Base-by-base conservation (phyloP, 2,797 vertebrate genomes). In the Amazona ochrocephala region DNA sequence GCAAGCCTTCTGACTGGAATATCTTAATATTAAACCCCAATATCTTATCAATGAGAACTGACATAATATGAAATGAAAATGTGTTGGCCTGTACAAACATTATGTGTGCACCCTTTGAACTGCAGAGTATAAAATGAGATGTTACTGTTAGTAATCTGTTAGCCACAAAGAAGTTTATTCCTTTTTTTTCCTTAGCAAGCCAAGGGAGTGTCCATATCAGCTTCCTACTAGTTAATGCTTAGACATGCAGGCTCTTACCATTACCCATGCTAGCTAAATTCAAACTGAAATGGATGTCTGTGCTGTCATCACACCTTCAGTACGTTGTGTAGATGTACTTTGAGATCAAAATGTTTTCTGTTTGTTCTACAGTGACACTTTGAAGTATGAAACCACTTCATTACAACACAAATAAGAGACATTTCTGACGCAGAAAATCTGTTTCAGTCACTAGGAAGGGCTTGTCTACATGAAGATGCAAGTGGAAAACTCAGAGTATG, bases 331-430 rank as follows among this genome's bases (percentile, higher is more conserved):
- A 95, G 89, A 74, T 26, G 3, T 4, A 39, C 64, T 61, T 17
- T 9, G 71, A 93, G 90, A 96, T 95, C 84, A 93, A 95, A 95
- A 89, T 7, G 19, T 62, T 93, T 80, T 74, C 92, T 80, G 37
- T 90, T 96, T 92, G 81, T 93, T 86, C 77, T 58, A 34, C 7
- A 72, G 53, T 75, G 87, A 68, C 56, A 53, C 13, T 83, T 89
- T 87, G 61, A 93, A 95, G 73, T n/a, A 58, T 22, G 90, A 92
- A 85, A 75, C 66, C 50, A 73, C 84, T 85, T 92, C 78, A 13
- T 80, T 87, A 42, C 72, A 80, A 42, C 81, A 50, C 61, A 84
- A 95, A 67, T 56, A 79, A 73, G 71, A 91, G 80, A 89, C 26
- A 4, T 34, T 92, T 93, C 64, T 85, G 86, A 93, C 2, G 26